Conservation (phyloP, 1,140 invertebrate genomes). For the Ostrea denselamellosa region DNA sequence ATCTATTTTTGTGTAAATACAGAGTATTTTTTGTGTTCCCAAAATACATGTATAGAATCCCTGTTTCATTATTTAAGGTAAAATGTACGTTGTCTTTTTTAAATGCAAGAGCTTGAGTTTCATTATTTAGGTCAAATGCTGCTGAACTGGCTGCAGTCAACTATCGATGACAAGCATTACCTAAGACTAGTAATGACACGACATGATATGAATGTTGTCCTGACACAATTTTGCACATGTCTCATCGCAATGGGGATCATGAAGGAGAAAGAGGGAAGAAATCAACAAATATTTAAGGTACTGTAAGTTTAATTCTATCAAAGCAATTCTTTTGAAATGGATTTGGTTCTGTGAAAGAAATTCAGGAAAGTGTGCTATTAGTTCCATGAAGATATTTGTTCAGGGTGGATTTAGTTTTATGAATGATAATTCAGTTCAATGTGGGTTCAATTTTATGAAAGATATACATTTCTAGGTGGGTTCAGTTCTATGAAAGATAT, state of each 20-base stretch:
- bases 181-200: conserved; percentile 83
- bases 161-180: conserved; percentile 85
- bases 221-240: conserved; percentile 90
- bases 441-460: background rate
- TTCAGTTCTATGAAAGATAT: conserved; percentile 18
- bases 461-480: background rate
- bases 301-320: background rate
- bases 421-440: background rate
- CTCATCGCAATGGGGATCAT: conserved; percentile 92
- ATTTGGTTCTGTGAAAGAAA: too few relatives aligned
- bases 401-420: too few relatives aligned
- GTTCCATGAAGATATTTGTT: background rate
- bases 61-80: too few relatives aligned
- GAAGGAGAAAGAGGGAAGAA: conserved; percentile 87
- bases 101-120: background rate
- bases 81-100: background rate
- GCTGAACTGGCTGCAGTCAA: conserved; percentile 91
- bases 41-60: too few relatives aligned
- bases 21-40: too few relatives aligned
- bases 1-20: too few relatives aligned
- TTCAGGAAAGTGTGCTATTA: background rate
- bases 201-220: conserved; percentile 87
- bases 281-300: conserved; percentile 87
- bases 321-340: too few relatives aligned
- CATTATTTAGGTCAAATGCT: conserved; percentile 89